Percentiles rank a stretch among this genome's conserved stretches.
These are phyloP conservation scores for Anastrepha ludens DNA, from an alignment of 1,140 invertebrate genomes.

Conservation along the genomic window DNA sequence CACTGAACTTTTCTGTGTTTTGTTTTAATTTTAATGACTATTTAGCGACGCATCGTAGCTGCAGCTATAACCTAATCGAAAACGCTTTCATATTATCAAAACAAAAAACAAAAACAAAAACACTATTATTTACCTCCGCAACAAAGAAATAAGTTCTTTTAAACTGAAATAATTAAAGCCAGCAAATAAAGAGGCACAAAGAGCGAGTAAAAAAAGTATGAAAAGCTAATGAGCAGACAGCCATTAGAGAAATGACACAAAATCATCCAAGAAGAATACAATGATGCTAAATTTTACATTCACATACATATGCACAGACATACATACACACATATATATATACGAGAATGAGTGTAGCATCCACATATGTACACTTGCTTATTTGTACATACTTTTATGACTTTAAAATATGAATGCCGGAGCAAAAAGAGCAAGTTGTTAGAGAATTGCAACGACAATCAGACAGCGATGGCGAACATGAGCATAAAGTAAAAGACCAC, in stretches of 20 bases:
- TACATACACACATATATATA: background rate
- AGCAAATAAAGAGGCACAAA: background rate
- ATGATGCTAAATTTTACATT: background rate
- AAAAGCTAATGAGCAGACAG: background rate
- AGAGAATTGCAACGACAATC: constrained; percentile 37
- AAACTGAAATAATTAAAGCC: background rate
- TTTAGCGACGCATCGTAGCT: no score
- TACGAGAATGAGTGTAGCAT: background rate
- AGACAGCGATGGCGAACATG: constrained; percentile 37
- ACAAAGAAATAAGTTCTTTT: background rate
- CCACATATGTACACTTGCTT: background rate
- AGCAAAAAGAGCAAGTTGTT: constrained; percentile 45
- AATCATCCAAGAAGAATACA: background rate
- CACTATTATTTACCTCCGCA: background rate
- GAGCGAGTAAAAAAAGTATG: background rate
- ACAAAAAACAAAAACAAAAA: no score
- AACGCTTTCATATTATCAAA: no score
- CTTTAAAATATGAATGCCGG: background rate
- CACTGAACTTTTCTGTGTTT: no score
- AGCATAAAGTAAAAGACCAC: constrained; percentile 46
- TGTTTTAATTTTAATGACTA: no score
- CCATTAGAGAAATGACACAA: background rate
- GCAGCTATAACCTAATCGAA: no score
- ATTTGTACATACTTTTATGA: background rate
- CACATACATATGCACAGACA: background rate